phyloP scores from a whole-genome alignment of 2,888 invertebrate species.

The Heliconius aoede region DNA sequence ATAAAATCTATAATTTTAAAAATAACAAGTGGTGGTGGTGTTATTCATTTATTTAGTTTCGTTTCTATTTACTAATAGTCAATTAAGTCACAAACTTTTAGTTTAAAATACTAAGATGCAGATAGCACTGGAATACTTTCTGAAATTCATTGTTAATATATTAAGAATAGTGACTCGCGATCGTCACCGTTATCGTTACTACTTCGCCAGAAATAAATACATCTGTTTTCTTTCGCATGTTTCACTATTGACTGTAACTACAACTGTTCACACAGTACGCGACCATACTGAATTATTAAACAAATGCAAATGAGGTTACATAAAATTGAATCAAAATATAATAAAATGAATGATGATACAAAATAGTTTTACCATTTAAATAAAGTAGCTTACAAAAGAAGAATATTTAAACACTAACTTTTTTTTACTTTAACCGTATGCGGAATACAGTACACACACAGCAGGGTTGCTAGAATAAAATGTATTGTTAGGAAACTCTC shows the following conservation, averaged over 20 bases:
- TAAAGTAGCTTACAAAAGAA: not conserved
- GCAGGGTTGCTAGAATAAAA: no score
- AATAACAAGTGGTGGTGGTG: no score
- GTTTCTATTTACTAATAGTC: no score
- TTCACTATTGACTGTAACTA: slow-evolving; percentile 14
- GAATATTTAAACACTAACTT: not conserved
- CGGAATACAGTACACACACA: no score
- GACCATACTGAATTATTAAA: not conserved
- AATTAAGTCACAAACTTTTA: not conserved
- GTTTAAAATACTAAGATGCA: not conserved
- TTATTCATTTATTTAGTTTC: no score
- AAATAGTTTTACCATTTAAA: not conserved
- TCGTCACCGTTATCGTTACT: slow-evolving; percentile 1
- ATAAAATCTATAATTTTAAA: no score
- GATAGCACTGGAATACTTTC: not conserved
- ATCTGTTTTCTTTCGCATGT: slow-evolving; percentile 8
- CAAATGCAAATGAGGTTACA: not conserved
- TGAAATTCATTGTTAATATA: not conserved
- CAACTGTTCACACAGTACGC: slow-evolving; percentile 33
- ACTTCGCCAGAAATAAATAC: not conserved
- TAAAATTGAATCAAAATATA: not conserved
- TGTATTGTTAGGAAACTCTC: no score
- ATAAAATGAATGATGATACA: not conserved
- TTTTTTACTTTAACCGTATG: not conserved
- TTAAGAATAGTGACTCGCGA: not conserved